These are phyloP conservation scores for Notodonta ziczac DNA, from an alignment of 2,888 invertebrate species.

Conservation along the genomic window DNA sequence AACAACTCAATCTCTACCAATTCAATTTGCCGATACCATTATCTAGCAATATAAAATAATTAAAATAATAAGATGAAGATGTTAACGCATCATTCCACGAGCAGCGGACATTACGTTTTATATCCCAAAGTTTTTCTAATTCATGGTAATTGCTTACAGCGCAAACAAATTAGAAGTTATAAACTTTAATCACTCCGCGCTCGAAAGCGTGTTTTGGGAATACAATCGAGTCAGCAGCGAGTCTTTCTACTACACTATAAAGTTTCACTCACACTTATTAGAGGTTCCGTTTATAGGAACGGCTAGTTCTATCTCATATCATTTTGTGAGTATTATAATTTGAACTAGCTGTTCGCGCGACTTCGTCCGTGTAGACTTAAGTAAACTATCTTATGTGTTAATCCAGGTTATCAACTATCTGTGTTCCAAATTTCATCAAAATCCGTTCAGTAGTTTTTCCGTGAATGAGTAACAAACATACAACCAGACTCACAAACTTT, in stretches of 20 bases:
- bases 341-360: too few relatives aligned
- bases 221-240: conserved; percentile 29
- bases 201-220: conserved; percentile 30
- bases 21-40: conserved; percentile 4
- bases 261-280: conserved; percentile 4
- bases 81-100: not conserved
- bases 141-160: conserved; percentile 41
- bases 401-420: too few relatives aligned
- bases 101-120: conserved; percentile 32
- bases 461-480: too few relatives aligned
- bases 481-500: too few relatives aligned
- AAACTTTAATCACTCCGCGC: conserved; percentile 43
- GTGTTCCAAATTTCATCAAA: too few relatives aligned
- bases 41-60: not conserved
- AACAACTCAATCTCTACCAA: not conserved
- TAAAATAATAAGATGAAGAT: not conserved
- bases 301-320: not conserved
- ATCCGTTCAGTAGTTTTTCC: too few relatives aligned
- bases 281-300: not conserved
- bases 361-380: too few relatives aligned
- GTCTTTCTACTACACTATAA: conserved; percentile 18
- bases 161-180: conserved; percentile 47
- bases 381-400: too few relatives aligned
- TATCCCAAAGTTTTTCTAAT: conserved; percentile 31
- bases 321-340: not conserved